These are phyloP conservation scores for Drosophila pseudoananassae DNA, from an alignment of 1,140 invertebrate species.

Conservation along the genomic window DNA sequence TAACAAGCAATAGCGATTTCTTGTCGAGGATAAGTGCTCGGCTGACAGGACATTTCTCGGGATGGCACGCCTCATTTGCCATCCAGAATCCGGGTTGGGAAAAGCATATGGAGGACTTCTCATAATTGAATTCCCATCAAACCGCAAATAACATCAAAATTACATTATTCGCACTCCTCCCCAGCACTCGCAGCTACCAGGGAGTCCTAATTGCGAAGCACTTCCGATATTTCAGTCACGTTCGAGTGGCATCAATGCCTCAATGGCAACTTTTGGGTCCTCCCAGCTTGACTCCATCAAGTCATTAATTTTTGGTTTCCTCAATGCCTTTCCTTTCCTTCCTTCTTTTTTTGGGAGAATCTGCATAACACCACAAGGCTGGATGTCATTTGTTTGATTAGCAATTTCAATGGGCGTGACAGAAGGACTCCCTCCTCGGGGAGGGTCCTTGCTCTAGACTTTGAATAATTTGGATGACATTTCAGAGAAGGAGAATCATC, in stretches of 20 bases:
- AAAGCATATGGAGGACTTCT: slow-evolving; percentile 37
- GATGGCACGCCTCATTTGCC: slow-evolving; percentile 42
- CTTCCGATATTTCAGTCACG: slow-evolving; percentile 77
- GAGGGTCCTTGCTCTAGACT: no score
- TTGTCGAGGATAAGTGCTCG: slow-evolving; percentile 32
- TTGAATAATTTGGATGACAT: background rate
- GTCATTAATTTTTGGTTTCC: slow-evolving; percentile 71
- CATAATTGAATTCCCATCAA: slow-evolving; percentile 60
- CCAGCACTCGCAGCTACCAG: background rate
- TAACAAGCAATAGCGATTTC: background rate
- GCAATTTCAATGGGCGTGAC: slow-evolving; percentile 41
- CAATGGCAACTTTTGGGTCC: slow-evolving; percentile 29
- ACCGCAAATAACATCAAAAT: slow-evolving; percentile 67
- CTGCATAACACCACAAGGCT: slow-evolving; percentile 38
- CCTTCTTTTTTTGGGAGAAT: slow-evolving; percentile 11
- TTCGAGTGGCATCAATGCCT: slow-evolving; percentile 67
- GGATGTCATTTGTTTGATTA: slow-evolving; percentile 48
- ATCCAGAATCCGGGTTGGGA: background rate
- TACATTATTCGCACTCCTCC: slow-evolving; percentile 56
- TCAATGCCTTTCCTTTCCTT: background rate
- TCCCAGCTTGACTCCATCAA: slow-evolving; percentile 32
- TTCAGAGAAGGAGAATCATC: slow-evolving; percentile 28
- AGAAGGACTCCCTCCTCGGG: slow-evolving; percentile 8
- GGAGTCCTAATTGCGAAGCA: slow-evolving; percentile 39
- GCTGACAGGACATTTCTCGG: slow-evolving; percentile 49